phyloP scores from a whole-genome alignment of 2,113 vertebrate species.

The Bolborhynchus lineola region DNA sequence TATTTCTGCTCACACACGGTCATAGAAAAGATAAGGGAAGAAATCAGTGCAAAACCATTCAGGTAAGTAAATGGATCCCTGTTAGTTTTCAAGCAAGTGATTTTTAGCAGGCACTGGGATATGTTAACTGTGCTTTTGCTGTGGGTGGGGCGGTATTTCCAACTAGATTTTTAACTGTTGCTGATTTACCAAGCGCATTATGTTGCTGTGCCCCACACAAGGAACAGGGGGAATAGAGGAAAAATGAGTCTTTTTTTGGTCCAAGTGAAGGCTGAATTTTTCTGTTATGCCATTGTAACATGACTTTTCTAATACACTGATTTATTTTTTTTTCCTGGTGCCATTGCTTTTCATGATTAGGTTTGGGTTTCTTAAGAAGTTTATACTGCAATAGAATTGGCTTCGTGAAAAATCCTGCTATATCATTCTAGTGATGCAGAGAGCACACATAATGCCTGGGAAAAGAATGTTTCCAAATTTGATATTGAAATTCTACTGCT shows the following conservation, averaged over 20 bases:
- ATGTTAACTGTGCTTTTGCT: not conserved
- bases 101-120: not conserved
- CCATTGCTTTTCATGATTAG: not conserved
- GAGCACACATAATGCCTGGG: not conserved
- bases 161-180: not conserved
- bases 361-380: not conserved
- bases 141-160: not conserved
- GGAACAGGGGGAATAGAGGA: not conserved
- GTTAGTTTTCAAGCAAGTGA: not conserved
- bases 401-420: not conserved
- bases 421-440: not conserved
- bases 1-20: not conserved
- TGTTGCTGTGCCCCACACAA: not conserved
- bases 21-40: not conserved
- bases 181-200: not conserved
- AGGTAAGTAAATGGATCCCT: not conserved
- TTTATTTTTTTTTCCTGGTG: not conserved
- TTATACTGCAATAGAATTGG: not conserved
- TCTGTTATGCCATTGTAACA: not conserved
- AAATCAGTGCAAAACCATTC: constrained; percentile 1
- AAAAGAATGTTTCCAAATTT: not conserved
- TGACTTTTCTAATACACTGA: not conserved
- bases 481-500: not conserved
- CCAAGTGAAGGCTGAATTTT: not conserved
- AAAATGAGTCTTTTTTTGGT: not conserved